Evolutionary conservation across 1,140 invertebrate genomes (phyloP), one percentile per base, ranked within the genome.

Genomic region (Dreissena rostriformis): DNA sequence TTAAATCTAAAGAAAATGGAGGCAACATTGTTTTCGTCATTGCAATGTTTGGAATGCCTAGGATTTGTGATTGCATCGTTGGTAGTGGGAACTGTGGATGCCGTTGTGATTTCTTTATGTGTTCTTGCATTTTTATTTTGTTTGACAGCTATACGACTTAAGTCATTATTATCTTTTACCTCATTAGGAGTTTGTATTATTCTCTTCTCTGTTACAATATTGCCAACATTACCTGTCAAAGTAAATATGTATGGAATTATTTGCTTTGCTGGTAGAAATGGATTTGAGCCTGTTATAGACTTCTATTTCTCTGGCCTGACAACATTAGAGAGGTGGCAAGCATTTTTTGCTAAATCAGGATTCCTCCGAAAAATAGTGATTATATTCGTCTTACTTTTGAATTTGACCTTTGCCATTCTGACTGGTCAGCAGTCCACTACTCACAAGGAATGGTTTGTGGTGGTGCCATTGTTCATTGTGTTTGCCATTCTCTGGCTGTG

Each of bases 361-460:
- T 55, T 90, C 26, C n/a, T 87, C 26, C 82, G 91, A 51, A 87
- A 90, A 83, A 28, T 89, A 26, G 77, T 70, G 26, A 63, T 92
- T 26, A 22, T 92, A 26, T 29, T 86, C n/a, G 79, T 91, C 24
- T 88, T 91, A 72, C 12, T 86, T 12, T 26, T 92, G 22, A 87
- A 92, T 67, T 63, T 92, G 11, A 81, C 86, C 39, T 88, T 89
- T 19, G 88, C 81, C 24, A 57, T 83, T 28, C 57, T 92, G 29
- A 86, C 90, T 70, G 91, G 91, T 22, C 67, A 76, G 22, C 70
- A 87, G 63, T 90, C 88, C 61, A 82, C 87, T 22, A 88, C 73
- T 82, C 92, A 93, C 72, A 93, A 93, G 75, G 92, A 93, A 70
- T 93, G 92, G 92, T 92, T 87, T 77, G 87, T 93, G 11, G 92